phyloP scores from a whole-genome alignment of 2,113 vertebrate genomes.

The Megalops atlanticus region DNA sequence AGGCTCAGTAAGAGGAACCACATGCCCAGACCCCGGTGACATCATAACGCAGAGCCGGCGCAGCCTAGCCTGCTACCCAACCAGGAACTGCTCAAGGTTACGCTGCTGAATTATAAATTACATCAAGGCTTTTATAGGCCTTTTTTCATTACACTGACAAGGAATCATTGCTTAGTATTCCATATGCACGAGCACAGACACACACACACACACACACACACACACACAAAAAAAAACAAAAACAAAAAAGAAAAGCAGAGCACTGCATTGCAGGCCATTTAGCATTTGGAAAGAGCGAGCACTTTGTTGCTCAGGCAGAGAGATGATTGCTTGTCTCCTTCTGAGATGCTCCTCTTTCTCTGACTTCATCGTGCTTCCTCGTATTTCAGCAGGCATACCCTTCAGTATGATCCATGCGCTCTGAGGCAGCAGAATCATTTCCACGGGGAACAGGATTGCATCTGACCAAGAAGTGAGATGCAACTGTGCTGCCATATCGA shows the following conservation, averaged over 20 bases:
- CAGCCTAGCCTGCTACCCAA: no score
- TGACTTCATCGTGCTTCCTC: no score
- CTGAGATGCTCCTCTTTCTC: neutral
- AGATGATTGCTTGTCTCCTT: neutral
- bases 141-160: neutral
- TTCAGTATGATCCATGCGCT: neutral
- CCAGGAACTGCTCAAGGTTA: neutral
- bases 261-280: neutral
- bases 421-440: neutral
- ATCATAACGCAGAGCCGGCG: no score
- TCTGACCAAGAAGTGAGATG: neutral
- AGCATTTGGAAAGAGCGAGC: neutral
- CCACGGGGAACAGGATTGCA: no score
- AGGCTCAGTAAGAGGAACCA: neutral
- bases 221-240: no score
- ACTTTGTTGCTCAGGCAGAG: neutral
- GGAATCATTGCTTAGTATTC: neutral
- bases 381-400: no score
- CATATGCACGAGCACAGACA: neutral
- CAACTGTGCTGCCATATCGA: neutral
- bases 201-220: no score
- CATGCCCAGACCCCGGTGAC: neutral
- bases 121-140: neutral
- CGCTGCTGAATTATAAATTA: neutral
- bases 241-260: no score